A percentile compares a stretch with the other conserved stretches of the same genome.
These are phyloP conservation scores for Siniperca undulata DNA, from an alignment of 2,797 vertebrate species.

Conservation along the genomic window DNA sequence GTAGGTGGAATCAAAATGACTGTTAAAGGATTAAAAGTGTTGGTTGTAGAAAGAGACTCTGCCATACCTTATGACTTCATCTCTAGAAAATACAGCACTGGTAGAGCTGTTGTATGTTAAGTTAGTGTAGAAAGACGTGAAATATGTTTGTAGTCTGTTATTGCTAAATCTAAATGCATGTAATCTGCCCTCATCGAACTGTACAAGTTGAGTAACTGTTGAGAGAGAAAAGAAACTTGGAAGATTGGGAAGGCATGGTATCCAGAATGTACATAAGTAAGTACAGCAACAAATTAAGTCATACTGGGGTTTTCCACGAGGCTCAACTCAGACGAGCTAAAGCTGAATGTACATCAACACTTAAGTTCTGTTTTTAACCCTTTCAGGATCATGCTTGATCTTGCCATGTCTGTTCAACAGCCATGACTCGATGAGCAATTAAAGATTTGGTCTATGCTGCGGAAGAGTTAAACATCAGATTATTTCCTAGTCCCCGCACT, in stretches of 20 bases:
- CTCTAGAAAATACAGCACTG: not conserved
- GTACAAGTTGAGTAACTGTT: not conserved
- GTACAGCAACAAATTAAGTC: not conserved
- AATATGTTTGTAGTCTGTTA: not conserved
- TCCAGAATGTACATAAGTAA: not conserved
- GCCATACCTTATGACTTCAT: not conserved
- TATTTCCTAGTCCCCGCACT: not conserved
- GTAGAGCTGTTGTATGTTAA: not conserved
- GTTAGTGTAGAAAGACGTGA: not conserved
- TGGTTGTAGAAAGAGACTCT: not conserved
- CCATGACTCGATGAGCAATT: not conserved
- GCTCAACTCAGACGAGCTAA: not conserved
- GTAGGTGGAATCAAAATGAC: not conserved
- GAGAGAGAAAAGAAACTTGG: not conserved
- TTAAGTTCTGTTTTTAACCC: not conserved
- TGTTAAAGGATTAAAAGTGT: not conserved
- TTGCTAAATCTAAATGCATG: not conserved
- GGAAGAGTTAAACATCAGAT: not conserved
- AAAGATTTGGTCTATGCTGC: not conserved
- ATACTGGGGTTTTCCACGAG: conserved; percentile 19
- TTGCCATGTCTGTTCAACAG: not conserved
- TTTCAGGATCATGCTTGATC: not conserved
- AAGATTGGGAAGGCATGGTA: not conserved
- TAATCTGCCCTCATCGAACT: not conserved
- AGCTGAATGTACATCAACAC: not conserved